These are phyloP conservation scores for Zeugodacus cucurbitae DNA, from an alignment of 1,140 invertebrate species.

Conservation along the genomic window DNA sequence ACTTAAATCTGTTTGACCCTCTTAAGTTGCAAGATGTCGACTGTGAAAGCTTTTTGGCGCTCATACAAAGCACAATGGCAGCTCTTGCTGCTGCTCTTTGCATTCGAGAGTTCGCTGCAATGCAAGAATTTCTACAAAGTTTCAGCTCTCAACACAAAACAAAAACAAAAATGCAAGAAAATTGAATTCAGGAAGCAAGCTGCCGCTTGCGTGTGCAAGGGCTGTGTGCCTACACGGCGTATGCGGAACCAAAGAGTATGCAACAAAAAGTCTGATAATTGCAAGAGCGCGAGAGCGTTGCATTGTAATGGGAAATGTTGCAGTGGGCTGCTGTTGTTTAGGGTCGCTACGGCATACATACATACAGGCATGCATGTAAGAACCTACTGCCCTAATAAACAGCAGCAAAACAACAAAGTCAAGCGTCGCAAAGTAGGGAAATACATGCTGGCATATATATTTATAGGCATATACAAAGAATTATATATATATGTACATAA, in stretches of 20 bases:
- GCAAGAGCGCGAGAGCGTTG: not conserved
- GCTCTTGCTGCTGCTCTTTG: not conserved
- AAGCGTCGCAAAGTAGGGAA: not conserved
- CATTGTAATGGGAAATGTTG: not conserved
- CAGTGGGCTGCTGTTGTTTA: not conserved
- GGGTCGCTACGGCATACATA: slow-evolving; percentile 33
- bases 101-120: not conserved
- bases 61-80: not conserved
- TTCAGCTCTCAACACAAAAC: not conserved
- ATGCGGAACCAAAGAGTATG: slow-evolving; percentile 5
- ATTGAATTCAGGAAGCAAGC: not conserved
- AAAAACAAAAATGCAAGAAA: not conserved
- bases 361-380: slow-evolving; percentile 54
- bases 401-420: slow-evolving; percentile 41
- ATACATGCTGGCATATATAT: not conserved
- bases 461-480: not conserved
- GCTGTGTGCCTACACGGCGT: slow-evolving; percentile 4
- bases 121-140: not conserved
- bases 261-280: too few species aligned
- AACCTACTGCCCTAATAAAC: slow-evolving; percentile 64
- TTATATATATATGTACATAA: not conserved
- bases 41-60: not conserved
- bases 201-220: not conserved
- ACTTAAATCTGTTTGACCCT: not conserved
- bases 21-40: not conserved